Conservation (phyloP, 2,113 vertebrate species). For the Odobenus rosmarus region DNA sequence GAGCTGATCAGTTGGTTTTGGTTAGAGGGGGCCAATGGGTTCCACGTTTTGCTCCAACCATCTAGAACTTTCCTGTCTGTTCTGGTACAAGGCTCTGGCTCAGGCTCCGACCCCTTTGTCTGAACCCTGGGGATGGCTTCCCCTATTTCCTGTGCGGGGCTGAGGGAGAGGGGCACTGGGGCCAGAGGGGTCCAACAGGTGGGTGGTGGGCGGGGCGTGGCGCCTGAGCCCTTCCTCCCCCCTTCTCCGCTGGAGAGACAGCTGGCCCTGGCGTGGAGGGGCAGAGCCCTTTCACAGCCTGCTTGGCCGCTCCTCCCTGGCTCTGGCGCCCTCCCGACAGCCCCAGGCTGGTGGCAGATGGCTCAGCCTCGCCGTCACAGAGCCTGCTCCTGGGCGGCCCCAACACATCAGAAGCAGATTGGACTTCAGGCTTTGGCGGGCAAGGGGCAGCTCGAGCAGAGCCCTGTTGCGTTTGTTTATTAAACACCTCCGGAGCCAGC, state of each 20-base stretch:
- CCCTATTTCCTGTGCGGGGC: neutral
- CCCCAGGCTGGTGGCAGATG: slow-evolving; percentile 66
- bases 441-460: neutral
- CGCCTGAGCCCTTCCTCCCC: neutral
- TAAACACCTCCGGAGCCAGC: slow-evolving; percentile 51
- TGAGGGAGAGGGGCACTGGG: neutral
- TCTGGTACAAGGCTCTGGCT: neutral
- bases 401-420: slow-evolving; percentile 19
- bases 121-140: neutral
- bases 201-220: neutral
- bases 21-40: neutral
- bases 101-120: neutral
- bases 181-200: neutral
- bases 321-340: slow-evolving; percentile 20
- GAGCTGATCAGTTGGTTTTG: neutral
- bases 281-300: neutral
- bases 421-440: slow-evolving; percentile 52
- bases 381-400: neutral
- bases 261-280: neutral
- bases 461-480: slow-evolving; percentile 7
- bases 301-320: neutral
- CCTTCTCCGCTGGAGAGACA: neutral
- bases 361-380: neutral
- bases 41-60: neutral
- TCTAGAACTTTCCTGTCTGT: neutral